Percentiles rank a stretch among this genome's conserved stretches.
Conservation (phyloP, 2,113 vertebrate genomes). For the Nansenia antarctica region DNA sequence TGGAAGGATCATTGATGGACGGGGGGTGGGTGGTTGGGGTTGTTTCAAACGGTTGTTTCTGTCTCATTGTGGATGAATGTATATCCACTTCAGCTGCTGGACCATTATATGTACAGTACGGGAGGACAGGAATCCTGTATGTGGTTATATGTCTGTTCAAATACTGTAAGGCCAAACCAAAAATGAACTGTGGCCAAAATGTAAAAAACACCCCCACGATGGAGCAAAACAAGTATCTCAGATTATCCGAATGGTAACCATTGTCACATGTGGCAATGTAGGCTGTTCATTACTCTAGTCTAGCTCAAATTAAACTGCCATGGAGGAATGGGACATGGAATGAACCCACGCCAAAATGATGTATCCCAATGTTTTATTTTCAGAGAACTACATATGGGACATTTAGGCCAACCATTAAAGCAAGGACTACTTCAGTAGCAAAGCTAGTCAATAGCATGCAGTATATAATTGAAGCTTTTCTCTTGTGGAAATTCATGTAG, state of each 20-base stretch:
- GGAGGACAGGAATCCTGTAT: constrained; percentile 29
- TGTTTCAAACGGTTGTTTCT: constrained; percentile 31
- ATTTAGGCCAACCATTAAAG: constrained; percentile 5
- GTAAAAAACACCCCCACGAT: too few species aligned
- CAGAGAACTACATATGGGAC: constrained; percentile 1
- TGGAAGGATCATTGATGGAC: not conserved
- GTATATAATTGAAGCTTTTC: not conserved
- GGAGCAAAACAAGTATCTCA: not conserved
- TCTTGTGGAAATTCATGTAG: not conserved
- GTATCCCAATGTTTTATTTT: constrained; percentile 27
- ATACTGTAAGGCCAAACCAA: constrained; percentile 54
- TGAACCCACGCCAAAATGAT: constrained; percentile 58
- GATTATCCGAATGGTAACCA: constrained; percentile 3
- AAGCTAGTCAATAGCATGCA: constrained; percentile 33
- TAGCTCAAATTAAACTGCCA: constrained; percentile 29
- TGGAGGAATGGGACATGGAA: constrained; percentile 22
- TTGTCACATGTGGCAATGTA: constrained; percentile 17
- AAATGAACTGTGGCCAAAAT: constrained; percentile 54
- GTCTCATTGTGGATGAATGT: constrained; percentile 40
- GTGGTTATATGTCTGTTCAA: constrained; percentile 45
- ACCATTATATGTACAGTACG: constrained; percentile 44
- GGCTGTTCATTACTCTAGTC: constrained; percentile 21
- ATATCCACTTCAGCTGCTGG: constrained; percentile 58
- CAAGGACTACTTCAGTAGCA: constrained; percentile 20
- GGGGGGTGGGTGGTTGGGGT: not conserved